phyloP scores from a whole-genome alignment of 2,888 invertebrate species.

The Epistrophe grossulariae region DNA sequence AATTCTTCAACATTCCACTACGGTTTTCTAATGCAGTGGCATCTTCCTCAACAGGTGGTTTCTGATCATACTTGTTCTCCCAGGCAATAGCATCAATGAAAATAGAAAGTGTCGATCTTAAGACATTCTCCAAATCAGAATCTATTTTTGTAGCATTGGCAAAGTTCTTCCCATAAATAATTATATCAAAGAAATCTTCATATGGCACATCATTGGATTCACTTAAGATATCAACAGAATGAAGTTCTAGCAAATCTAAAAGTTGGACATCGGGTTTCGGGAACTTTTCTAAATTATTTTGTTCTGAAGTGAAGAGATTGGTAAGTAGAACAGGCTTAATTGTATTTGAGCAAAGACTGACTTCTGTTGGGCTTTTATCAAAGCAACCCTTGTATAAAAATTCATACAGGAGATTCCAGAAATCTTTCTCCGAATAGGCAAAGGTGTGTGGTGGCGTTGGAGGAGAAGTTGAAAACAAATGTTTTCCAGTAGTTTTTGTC shows the following conservation, averaged over 20 bases:
- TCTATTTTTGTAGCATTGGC: constrained; percentile 27
- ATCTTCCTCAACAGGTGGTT: constrained; percentile 44
- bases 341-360: constrained; percentile 24
- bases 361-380: constrained; percentile 15
- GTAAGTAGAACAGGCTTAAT: constrained; percentile 30
- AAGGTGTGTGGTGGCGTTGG: neutral
- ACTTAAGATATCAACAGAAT: constrained; percentile 36
- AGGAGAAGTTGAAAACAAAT: neutral
- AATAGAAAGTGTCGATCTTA: constrained; percentile 76
- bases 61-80: constrained; percentile 51
- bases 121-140: constrained; percentile 67
- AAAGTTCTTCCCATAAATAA: constrained; percentile 67
- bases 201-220: constrained; percentile 51
- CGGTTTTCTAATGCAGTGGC: constrained; percentile 68
- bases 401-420: constrained; percentile 51
- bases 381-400: constrained; percentile 64
- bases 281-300: constrained; percentile 59
- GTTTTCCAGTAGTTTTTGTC: neutral
- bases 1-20: constrained; percentile 63
- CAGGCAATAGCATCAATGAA: constrained; percentile 74
- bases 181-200: constrained; percentile 75
- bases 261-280: constrained; percentile 71
- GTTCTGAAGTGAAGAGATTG: constrained; percentile 45
- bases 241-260: constrained; percentile 34
- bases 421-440: constrained; percentile 30